Conservation (phyloP, 1,140 invertebrate species). For the Drosophila bocki region DNA sequence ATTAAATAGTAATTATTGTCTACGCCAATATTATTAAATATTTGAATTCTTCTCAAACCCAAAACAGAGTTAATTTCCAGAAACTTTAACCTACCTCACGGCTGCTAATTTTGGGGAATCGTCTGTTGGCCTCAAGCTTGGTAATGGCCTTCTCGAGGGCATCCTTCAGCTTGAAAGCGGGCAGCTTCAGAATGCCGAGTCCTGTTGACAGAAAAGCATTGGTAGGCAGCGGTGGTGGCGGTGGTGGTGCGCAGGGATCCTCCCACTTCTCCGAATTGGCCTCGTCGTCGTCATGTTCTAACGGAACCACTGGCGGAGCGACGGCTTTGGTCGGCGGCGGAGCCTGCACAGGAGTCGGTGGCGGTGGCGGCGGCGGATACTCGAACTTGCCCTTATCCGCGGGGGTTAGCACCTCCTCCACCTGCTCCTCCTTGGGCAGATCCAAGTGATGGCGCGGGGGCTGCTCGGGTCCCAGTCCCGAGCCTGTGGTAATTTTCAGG, state of each 20-base stretch:
- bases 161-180: constrained; percentile 63
- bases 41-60: neutral
- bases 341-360: constrained; percentile 72
- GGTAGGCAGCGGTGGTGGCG: constrained; percentile 63
- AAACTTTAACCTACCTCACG: constrained; percentile 12
- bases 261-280: constrained; percentile 70
- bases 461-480: constrained; percentile 32
- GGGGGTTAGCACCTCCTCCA: constrained; percentile 51
- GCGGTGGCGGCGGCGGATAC: constrained; percentile 75
- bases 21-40: neutral
- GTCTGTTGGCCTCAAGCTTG: constrained; percentile 63
- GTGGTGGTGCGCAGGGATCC: constrained; percentile 73
- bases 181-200: constrained; percentile 54
- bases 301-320: constrained; percentile 5
- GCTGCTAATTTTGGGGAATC: constrained; percentile 11
- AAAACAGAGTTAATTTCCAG: neutral
- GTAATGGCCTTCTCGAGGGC: constrained; percentile 68
- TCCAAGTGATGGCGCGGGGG: constrained; percentile 21
- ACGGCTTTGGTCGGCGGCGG: constrained; percentile 16
- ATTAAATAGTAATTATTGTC: neutral
- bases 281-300: constrained; percentile 66
- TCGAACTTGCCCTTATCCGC: constrained; percentile 46
- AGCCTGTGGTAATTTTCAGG: constrained; percentile 40
- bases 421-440: constrained; percentile 23
- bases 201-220: constrained; percentile 16